These are phyloP conservation scores for Tromatobia lineatoria DNA, from an alignment of 2,888 invertebrate genomes.

Conservation along the genomic window DNA sequence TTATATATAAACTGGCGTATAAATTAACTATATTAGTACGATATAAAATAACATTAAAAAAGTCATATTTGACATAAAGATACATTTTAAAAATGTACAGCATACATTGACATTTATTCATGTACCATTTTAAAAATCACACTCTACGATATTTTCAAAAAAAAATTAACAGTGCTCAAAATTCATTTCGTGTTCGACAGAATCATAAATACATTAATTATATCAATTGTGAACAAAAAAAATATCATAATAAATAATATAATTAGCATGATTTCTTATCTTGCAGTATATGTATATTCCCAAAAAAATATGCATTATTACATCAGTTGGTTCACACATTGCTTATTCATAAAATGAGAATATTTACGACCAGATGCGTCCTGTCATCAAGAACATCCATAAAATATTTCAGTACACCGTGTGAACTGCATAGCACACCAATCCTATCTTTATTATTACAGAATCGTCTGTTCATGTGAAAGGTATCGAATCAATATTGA, in stretches of 20 bases:
- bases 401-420: conserved; percentile 51
- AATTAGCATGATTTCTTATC: no score
- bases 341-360: conserved; percentile 4
- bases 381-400: conserved; percentile 41
- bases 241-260: no score
- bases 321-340: conserved; percentile 25
- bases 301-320: conserved; percentile 23
- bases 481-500: conserved; percentile 62
- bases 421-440: conserved; percentile 49
- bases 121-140: no score
- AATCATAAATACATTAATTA: no score
- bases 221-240: no score
- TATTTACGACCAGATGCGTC: conserved; percentile 38
- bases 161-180: no score
- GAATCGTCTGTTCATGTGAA: conserved; percentile 42
- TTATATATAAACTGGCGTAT: not conserved
- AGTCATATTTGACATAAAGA: no score
- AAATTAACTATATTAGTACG: not conserved
- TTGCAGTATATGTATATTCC: not conserved
- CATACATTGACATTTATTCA: no score
- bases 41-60: not conserved
- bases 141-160: no score
- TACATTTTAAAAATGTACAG: no score
- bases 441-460: conserved; percentile 59
- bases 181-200: no score